Evolutionary conservation across 2,797 vertebrate species (phyloP).

Genomic region (Todus mexicanus): DNA sequence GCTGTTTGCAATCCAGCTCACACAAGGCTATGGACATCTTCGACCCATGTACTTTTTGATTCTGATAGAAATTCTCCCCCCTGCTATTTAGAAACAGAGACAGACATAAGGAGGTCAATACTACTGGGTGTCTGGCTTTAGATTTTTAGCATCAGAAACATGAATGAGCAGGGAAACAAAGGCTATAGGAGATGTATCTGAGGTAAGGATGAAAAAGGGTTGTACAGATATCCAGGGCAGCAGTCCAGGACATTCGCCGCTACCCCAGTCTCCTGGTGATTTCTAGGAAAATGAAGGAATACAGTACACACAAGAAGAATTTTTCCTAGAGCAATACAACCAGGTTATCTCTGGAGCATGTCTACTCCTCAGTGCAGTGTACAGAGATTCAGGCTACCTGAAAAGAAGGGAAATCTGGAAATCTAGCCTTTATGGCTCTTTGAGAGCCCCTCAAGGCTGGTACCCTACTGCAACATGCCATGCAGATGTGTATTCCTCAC

Average conservation of each 20-base stretch:
- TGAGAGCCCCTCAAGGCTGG: neutral
- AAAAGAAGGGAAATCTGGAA: neutral
- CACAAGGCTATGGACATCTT: neutral
- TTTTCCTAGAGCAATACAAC: neutral
- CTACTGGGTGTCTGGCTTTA: neutral
- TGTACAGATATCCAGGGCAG: neutral
- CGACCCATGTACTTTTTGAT: neutral
- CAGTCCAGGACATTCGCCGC: neutral
- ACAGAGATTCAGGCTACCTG: neutral
- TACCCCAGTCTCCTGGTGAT: neutral
- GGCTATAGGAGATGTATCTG: neutral
- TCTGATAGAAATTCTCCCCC: neutral
- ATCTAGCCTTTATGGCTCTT: neutral
- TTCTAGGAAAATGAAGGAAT: neutral
- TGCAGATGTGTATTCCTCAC: neutral
- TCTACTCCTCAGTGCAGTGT: neutral
- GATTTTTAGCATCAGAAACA: neutral
- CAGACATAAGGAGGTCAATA: neutral
- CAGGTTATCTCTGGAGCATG: neutral
- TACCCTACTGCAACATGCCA: neutral
- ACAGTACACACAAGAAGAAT: neutral
- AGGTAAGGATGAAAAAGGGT: neutral
- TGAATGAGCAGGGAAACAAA: neutral
- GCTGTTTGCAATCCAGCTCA: neutral
- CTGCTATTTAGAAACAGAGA: slow-evolving; percentile 12